phyloP scores from a whole-genome alignment of 2,113 vertebrate genomes.

The Gallinago paraguaiae region DNA sequence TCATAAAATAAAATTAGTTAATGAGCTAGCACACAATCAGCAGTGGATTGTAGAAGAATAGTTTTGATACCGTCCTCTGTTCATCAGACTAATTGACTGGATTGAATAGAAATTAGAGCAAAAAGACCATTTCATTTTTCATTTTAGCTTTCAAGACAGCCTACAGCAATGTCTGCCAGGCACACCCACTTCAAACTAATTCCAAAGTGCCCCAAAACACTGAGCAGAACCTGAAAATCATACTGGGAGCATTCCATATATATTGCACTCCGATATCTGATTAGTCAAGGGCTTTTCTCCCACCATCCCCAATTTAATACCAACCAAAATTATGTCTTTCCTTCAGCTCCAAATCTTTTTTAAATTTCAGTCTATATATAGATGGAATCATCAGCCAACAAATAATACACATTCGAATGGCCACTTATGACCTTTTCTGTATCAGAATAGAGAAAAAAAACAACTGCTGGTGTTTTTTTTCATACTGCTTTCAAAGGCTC shows the following conservation, averaged over 20 bases:
- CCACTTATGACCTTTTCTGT: background rate
- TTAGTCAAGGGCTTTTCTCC: background rate
- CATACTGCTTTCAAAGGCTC: background rate
- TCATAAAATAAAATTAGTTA: slow-evolving; percentile 20
- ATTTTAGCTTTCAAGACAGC: background rate
- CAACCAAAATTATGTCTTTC: background rate
- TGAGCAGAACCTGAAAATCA: background rate
- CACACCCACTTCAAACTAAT: background rate
- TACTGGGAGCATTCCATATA: background rate
- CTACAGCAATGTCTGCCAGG: background rate
- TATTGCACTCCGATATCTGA: background rate
- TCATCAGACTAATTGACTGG: background rate
- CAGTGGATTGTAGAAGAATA: background rate
- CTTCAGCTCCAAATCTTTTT: background rate
- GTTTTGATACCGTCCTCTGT: background rate
- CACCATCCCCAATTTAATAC: background rate
- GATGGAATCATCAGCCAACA: background rate
- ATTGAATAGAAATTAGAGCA: background rate
- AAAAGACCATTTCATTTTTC: background rate
- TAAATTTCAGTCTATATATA: background rate
- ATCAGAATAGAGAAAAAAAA: background rate
- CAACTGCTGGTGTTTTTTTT: background rate
- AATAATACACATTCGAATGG: background rate
- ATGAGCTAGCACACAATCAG: slow-evolving; percentile 1
- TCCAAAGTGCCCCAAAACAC: background rate